These are phyloP conservation scores for Gymnoscopelus braueri DNA, from an alignment of 2,797 vertebrate species.

Conservation along the genomic window DNA sequence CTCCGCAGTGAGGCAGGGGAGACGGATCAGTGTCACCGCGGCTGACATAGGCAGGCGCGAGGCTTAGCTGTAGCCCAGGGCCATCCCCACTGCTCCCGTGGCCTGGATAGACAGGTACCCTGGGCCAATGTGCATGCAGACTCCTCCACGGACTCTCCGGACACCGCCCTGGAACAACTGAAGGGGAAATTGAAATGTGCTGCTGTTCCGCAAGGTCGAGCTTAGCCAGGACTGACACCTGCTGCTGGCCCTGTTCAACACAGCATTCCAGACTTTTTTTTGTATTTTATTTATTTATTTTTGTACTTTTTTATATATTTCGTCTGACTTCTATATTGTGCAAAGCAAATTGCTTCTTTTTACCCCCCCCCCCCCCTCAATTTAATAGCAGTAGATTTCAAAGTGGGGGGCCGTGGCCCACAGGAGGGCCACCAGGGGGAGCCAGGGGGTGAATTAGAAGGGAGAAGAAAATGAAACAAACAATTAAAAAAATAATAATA, in stretches of 20 bases:
- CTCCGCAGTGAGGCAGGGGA: slow-evolving; percentile 52
- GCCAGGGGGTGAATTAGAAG: no score
- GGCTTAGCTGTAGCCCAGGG: slow-evolving; percentile 72
- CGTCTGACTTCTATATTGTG: slow-evolving; percentile 20
- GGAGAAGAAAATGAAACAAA: no score
- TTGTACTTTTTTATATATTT: not conserved
- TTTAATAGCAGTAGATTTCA: no score
- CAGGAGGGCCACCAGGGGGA: no score
- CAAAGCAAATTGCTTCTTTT: not conserved
- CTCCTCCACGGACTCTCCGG: slow-evolving; percentile 38
- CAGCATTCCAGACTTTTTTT: slow-evolving; percentile 27
- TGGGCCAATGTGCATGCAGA: slow-evolving; percentile 46
- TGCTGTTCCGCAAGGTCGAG: slow-evolving; percentile 57
- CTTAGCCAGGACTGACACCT: slow-evolving; percentile 50
- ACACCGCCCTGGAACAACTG: slow-evolving; percentile 53
- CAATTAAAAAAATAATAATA: no score
- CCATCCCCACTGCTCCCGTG: slow-evolving; percentile 59
- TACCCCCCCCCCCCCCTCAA: no score
- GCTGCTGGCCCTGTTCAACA: slow-evolving; percentile 60
- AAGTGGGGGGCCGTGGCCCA: no score
- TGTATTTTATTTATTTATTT: no score
- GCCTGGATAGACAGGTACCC: slow-evolving; percentile 53
- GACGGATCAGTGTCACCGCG: slow-evolving; percentile 69
- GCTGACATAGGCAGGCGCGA: slow-evolving; percentile 33
- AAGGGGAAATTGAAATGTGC: slow-evolving; percentile 68